Evolutionary conservation across 2,888 invertebrate species (phyloP), one percentile per base, ranked within the genome.

Genomic region (Dendrolimus houi): DNA sequence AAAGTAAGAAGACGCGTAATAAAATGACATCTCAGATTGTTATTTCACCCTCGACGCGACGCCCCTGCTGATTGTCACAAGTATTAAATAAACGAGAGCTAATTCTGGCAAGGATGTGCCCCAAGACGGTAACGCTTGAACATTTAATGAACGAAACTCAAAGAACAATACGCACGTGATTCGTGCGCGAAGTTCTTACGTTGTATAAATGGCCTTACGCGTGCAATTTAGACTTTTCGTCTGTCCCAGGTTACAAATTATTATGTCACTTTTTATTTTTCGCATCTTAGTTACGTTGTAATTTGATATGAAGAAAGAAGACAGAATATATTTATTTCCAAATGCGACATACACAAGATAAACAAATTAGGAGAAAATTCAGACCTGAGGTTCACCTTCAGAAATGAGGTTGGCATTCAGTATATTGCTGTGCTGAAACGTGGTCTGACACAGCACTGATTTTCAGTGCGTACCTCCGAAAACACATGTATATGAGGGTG

Each of bases 81-180:
- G 79, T 77, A 83, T 81, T 82, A 84, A 83, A 83, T 79, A 84
- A 85, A 84, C 77, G 81, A 74, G 68, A 64, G 74, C 74, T 82
- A 80, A 83, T 83, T 80, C 70, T 63, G 68, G 61, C 65, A 66
- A 67, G 72, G 72, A 77, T 78, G 71, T 74, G 74, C 66, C 71
- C 67, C 60, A 62, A 67, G 72, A 70, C 66, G 67, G 60, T 66
- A 69, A 72, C 70, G 64, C 70, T 73, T 73, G 66, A 76, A 75
- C 71, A 72, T 77, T 76, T 80, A 59, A 59, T 59, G 59, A 59
- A 58, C 42, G 57, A 53, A 57, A 57, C 53, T 56, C 54, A 60
- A 55, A 60, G 60, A 58, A 60, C 56, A 58, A 60, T 56, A 56
- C 47, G 55, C 55, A 52, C 55, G 57, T 57, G 57, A 56, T 57